Evolutionary conservation across 1,140 invertebrate genomes (phyloP).

Genomic region (Helicorthomorpha holstii): DNA sequence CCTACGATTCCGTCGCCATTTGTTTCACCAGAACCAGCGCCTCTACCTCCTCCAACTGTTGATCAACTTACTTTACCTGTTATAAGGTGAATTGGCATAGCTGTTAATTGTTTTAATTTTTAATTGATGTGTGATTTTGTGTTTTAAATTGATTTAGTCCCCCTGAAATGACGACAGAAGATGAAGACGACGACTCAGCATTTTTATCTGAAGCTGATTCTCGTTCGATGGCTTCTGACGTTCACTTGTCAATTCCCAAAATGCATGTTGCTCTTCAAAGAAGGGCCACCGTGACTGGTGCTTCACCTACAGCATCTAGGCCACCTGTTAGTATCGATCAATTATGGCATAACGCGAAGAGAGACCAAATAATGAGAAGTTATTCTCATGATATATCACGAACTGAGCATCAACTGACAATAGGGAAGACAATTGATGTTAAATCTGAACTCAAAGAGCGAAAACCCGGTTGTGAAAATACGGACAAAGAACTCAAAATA

Average conservation of each 20-base stretch:
- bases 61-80: too few species aligned
- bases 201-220: slow-evolving; percentile 14
- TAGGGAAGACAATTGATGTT: too few species aligned
- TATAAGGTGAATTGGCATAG: too few species aligned
- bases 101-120: too few species aligned
- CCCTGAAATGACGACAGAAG: slow-evolving; percentile 14
- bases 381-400: slow-evolving; percentile 3
- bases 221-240: slow-evolving; percentile 23
- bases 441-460: too few species aligned
- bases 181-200: slow-evolving; percentile 21
- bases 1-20: too few species aligned
- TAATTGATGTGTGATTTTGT: background rate
- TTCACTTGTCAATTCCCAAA: slow-evolving; percentile 48
- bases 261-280: slow-evolving; percentile 54
- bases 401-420: too few species aligned
- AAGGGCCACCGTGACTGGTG: slow-evolving; percentile 71
- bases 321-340: slow-evolving; percentile 42
- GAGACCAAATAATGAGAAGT: slow-evolving; percentile 10
- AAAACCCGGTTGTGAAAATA: too few species aligned
- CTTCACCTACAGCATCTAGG: slow-evolving; percentile 46
- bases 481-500: too few species aligned
- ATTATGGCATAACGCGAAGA: slow-evolving; percentile 12
- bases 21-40: too few species aligned
- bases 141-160: background rate
- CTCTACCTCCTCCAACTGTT: too few species aligned